Evolutionary conservation across 2,888 invertebrate species (phyloP).

Genomic region (Entomobrya proxima): DNA sequence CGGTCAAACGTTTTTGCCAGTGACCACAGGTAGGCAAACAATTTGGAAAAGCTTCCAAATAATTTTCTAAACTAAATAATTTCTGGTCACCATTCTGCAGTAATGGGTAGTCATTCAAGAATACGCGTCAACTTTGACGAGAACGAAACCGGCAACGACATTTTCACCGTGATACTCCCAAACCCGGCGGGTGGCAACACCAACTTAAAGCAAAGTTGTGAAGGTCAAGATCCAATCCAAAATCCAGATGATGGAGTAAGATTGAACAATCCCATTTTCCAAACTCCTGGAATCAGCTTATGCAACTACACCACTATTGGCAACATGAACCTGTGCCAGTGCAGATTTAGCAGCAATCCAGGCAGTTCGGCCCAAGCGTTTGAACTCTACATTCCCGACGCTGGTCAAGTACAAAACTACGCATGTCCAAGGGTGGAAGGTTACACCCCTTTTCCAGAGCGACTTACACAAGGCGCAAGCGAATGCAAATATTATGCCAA

Average conservation of each 20-base stretch:
- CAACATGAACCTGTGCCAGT: constrained; percentile 23
- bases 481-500: constrained; percentile 54
- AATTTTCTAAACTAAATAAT: not conserved
- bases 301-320: constrained; percentile 39
- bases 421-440: constrained; percentile 48
- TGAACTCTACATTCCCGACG: not conserved
- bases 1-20: constrained; percentile 36
- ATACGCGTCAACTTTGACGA: constrained; percentile 64
- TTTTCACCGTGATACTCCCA: constrained; percentile 23
- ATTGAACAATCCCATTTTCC: not conserved
- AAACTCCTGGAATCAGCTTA: not conserved
- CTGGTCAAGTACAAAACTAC: not conserved
- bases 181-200: no score
- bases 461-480: not conserved
- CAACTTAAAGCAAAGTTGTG: no score
- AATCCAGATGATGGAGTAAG: not conserved
- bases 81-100: not conserved
- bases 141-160: constrained; percentile 55
- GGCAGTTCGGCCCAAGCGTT: constrained; percentile 34
- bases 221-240: not conserved
- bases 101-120: constrained; percentile 39
- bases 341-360: constrained; percentile 49
- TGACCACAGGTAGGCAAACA: not conserved
- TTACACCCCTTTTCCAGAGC: constrained; percentile 26
- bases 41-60: not conserved